Percentiles rank a stretch among this genome's conserved stretches.
phyloP scores from a whole-genome alignment of 1,140 invertebrate species.

The Andricus grossulariae region DNA sequence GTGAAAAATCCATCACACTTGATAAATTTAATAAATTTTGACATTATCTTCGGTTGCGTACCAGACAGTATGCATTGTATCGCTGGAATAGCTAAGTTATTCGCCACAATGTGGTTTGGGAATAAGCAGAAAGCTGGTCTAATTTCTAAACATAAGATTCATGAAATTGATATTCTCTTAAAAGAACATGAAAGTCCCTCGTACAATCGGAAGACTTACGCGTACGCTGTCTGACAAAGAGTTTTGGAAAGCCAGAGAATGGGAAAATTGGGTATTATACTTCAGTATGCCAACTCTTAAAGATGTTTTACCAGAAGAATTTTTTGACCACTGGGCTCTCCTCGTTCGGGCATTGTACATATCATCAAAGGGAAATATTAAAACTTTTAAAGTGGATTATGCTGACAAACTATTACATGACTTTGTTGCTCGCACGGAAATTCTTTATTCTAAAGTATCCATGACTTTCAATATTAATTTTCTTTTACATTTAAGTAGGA shows the following conservation, averaged over 20 bases:
- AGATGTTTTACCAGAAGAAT: constrained; percentile 21
- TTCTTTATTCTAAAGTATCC: background rate
- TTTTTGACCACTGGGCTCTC: too few relatives aligned
- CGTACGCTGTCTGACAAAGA: constrained; percentile 35
- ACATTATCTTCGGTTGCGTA: too few relatives aligned
- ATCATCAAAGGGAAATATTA: background rate
- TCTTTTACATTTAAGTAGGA: constrained; percentile 45
- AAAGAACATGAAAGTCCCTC: constrained; percentile 36
- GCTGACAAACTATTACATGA: constrained; percentile 19
- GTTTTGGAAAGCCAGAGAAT: constrained; percentile 43
- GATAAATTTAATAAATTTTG: constrained; percentile 40
- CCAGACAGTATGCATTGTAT: constrained; percentile 36
- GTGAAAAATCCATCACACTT: constrained; percentile 34
- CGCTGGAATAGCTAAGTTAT: constrained; percentile 34
- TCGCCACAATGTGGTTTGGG: constrained; percentile 33
- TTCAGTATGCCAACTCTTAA: constrained; percentile 38
- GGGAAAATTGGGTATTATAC: too few relatives aligned
- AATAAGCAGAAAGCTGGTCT: background rate
- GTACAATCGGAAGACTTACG: constrained; percentile 38
- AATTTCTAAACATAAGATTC: background rate
- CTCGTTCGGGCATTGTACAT: constrained; percentile 25
- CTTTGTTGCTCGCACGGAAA: constrained; percentile 30
- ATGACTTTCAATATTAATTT: constrained; percentile 49
- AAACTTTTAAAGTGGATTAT: background rate
- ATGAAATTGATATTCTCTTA: constrained; percentile 1